phyloP scores from a whole-genome alignment of 1,140 invertebrate species.

The Leptinotarsa undecemlineata region DNA sequence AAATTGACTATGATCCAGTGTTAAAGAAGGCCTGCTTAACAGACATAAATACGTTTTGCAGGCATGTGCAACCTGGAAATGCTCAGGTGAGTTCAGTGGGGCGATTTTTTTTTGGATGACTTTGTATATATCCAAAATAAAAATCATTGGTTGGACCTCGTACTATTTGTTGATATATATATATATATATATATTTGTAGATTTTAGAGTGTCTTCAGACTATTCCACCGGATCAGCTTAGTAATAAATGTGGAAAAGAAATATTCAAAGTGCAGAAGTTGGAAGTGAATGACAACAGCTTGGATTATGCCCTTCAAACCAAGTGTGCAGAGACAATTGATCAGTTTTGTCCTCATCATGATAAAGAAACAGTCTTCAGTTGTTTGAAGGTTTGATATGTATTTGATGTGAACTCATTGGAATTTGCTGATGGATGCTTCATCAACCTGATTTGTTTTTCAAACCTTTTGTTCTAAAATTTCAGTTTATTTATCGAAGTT shows the following conservation, averaged over 20 bases:
- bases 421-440: background rate
- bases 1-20: slow-evolving; percentile 81
- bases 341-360: slow-evolving; percentile 74
- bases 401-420: background rate
- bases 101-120: background rate
- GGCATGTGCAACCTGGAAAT: slow-evolving; percentile 73
- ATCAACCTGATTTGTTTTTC: slow-evolving; percentile 11
- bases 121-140: no score
- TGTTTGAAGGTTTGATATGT: slow-evolving; percentile 65
- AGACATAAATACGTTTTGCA: slow-evolving; percentile 81
- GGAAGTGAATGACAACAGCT: slow-evolving; percentile 81
- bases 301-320: slow-evolving; percentile 82
- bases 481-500: no score
- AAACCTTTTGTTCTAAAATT: background rate
- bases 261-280: slow-evolving; percentile 85
- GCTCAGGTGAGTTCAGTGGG: slow-evolving; percentile 65
- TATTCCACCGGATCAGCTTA: slow-evolving; percentile 67
- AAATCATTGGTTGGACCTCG: no score
- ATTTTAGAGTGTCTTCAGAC: slow-evolving; percentile 86
- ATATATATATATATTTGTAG: slow-evolving; percentile 59
- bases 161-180: no score
- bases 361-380: slow-evolving; percentile 70
- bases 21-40: slow-evolving; percentile 72
- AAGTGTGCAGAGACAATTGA: slow-evolving; percentile 85
- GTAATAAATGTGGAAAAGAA: slow-evolving; percentile 72